phyloP scores from a whole-genome alignment of 2,113 vertebrate species.

The Ammodytes dubius region DNA sequence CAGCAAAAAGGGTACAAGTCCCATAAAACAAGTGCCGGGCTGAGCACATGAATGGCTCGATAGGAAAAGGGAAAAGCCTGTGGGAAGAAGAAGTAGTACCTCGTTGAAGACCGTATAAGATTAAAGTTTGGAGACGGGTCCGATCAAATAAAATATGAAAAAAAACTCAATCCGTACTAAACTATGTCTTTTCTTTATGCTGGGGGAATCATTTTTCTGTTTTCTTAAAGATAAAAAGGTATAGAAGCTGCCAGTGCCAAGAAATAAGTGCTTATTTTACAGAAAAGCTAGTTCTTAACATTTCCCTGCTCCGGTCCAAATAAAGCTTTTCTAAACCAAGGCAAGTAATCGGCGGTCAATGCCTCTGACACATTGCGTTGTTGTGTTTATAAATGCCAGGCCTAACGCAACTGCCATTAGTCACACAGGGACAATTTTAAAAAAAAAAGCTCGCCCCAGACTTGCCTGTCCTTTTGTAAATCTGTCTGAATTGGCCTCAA shows the following conservation, averaged over 20 bases:
- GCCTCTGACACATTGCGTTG: constrained; percentile 70
- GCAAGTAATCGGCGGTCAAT: constrained; percentile 76
- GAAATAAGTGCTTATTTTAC: too few relatives aligned
- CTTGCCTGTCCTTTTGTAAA: constrained; percentile 71
- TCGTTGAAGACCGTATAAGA: constrained; percentile 74
- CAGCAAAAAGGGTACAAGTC: constrained; percentile 38
- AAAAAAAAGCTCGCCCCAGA: constrained; percentile 59
- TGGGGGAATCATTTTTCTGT: constrained; percentile 42
- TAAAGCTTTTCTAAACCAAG: constrained; percentile 53
- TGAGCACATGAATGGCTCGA: constrained; percentile 72
- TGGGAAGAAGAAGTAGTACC: constrained; percentile 59
- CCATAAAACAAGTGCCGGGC: constrained; percentile 62
- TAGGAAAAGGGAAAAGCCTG: constrained; percentile 68
- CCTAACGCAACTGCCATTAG: constrained; percentile 75
- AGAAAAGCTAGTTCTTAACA: constrained; percentile 44
- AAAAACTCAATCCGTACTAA: constrained; percentile 39
- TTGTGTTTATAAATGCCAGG: constrained; percentile 64
- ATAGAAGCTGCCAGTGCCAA: too few relatives aligned
- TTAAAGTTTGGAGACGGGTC: constrained; percentile 77
- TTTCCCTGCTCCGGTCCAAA: constrained; percentile 53
- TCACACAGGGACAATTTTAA: constrained; percentile 75
- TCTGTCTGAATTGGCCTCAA: constrained; percentile 76
- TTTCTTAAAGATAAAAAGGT: constrained; percentile 28
- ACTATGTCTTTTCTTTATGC: constrained; percentile 7
- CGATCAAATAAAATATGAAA: constrained; percentile 40